Evolutionary conservation across 1,140 invertebrate genomes (phyloP), one percentile per base, ranked within the genome.

Genomic region (Aphidius gifuensis): DNA sequence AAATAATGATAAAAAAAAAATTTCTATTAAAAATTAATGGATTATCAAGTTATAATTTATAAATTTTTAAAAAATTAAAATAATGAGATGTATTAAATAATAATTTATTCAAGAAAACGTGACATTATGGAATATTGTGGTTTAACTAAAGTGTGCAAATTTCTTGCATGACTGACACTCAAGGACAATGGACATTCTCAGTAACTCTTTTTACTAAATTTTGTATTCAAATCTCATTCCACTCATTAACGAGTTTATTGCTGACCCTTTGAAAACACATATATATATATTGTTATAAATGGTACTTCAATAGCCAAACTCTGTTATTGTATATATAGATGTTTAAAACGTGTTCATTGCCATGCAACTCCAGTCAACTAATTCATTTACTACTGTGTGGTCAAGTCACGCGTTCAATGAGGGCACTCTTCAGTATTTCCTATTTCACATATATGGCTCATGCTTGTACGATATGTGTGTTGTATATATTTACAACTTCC

Each of bases 401-500:
- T 61, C 42, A 54, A 39, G 43, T 39, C 43, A 56, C 53, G 53
- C 47, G 50, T 61, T 46, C 51, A 6, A 40, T 44, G 54, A 9
- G 42, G 42, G 60, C 42, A 59, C 45, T 54, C 60, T 61, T 61
- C 54, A 38, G 51, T 56, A 48, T 56, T 61, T 49, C 60, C 60
- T 56, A 55, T 43, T 61, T 61, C 47, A 44, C 53, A 45, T 49
- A 50, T 54, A 57, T 32, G 45, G 54, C 21, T 49, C 9, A 48
- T 21, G 43, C 53, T 42, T 6, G 43, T 38, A 38, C 53, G 40
- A 55, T 39, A 55, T 57, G 32, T 50, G 54, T 51, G 61, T 55
- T 40, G 39, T 40, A 40, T 7, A 62, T 62, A 62, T 62, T 62
- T 62, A 62, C 46, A 57, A 47, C 61, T 57, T 40, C 42, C 47